Evolutionary conservation across 2,797 vertebrate genomes (phyloP).

Genomic region (Pristis pectinata): DNA sequence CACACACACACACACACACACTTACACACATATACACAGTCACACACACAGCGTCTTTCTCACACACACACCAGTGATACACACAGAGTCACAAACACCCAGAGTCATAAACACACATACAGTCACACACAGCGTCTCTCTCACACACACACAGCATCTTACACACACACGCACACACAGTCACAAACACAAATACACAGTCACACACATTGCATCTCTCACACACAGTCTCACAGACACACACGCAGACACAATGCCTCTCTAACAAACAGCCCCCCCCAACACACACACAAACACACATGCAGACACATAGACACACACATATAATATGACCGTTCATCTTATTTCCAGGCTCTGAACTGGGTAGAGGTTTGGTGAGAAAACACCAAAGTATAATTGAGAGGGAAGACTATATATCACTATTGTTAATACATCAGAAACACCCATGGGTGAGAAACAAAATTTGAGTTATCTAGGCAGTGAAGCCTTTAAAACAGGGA

Average conservation of each 20-base stretch:
- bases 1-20: background rate
- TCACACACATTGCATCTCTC: background rate
- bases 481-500: background rate
- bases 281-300: background rate
- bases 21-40: background rate
- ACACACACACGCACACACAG: background rate
- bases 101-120: too few species aligned
- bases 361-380: background rate
- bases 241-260: too few species aligned
- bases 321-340: background rate
- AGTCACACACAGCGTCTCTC: background rate
- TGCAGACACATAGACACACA: too few species aligned
- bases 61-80: background rate
- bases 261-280: too few species aligned
- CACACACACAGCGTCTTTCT: background rate
- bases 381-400: background rate
- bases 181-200: too few species aligned
- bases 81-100: background rate
- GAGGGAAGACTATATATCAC: too few species aligned
- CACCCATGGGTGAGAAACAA: background rate
- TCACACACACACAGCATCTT: background rate
- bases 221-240: background rate
- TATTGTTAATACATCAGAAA: background rate
- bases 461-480: background rate
- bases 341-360: background rate